These are phyloP conservation scores for Burhinus oedicnemus DNA, from an alignment of 2,113 vertebrate genomes.

Conservation along the genomic window DNA sequence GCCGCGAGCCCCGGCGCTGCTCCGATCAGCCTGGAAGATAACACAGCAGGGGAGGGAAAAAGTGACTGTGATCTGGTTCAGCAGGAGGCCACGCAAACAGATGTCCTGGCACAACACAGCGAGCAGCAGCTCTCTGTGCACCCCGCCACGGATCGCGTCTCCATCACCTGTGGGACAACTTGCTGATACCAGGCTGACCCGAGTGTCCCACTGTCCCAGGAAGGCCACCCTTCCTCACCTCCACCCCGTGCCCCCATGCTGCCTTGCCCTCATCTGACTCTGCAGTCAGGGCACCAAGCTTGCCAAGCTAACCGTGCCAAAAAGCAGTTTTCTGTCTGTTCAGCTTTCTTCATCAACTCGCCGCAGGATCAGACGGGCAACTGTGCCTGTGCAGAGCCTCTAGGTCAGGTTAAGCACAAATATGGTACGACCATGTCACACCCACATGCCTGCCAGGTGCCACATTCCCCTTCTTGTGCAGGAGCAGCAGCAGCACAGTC, in stretches of 20 bases:
- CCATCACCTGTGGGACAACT: background rate
- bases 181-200: background rate
- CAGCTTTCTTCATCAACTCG: fast-evolving
- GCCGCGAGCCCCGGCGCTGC: fast-evolving
- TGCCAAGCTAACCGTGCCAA: background rate
- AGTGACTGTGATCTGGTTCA: background rate
- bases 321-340: background rate
- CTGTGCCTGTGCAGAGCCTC: background rate
- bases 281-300: background rate
- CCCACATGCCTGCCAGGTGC: background rate
- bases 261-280: background rate
- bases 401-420: background rate
- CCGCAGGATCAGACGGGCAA: background rate
- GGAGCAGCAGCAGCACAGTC: background rate
- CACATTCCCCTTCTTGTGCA: constrained; percentile 7
- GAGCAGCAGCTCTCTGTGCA: background rate
- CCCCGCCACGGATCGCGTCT: fast-evolving
- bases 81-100: background rate
- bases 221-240: background rate
- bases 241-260: fast-evolving
- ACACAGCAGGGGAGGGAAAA: background rate
- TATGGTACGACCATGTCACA: background rate
- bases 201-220: fast-evolving
- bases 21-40: constrained; percentile 15
- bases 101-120: background rate